Base-by-base conservation (phyloP, 2,113 vertebrate genomes). In the Alouatta palliata region DNA sequence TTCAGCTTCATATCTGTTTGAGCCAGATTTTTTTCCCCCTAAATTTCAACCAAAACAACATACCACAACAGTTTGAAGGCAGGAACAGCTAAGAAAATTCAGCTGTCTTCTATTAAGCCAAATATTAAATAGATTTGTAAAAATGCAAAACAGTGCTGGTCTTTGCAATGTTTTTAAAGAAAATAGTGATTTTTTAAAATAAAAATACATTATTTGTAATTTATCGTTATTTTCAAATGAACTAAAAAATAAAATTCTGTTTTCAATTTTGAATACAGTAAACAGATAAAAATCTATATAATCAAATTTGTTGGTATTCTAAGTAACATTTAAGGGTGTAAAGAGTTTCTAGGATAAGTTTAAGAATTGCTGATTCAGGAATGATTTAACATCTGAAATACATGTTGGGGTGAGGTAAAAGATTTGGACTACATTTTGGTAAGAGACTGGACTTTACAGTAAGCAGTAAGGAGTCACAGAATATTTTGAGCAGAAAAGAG, bases 161-260 rank as follows among this genome's bases (percentile, higher is more conserved):
- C 61, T 64, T 64, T 64, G 61, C 61, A 6, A 9, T 82, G 13
- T 68, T 35, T 75, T 94, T 68, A 47, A 47, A 43, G 56, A 84
- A 92, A 94, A 8, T 7, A 88, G 35, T 73, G 88, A 17, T 86
- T 94, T 89, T 91, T 93, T 43, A 68, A 52, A 52, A 52, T 87
- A 45, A 93, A 70, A 87, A 82, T 73, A n/a, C 35, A 11, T 35
- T 85, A 23, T 25, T 68, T 52, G 19, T 70, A 90, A 58, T 92
- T 94, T 81, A 87, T 82, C 70, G 4, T 70, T 93, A 64, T 35
- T 82, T 82, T 73, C 66, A 87, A 92, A 79, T 64, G 75, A 81
- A 75, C 16, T 81, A 37, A 68, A 71, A 84, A 58, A 30, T 19
- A 35, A 43, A 23, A 43, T 92, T 17, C 35, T 45, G 40, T 64